Evolutionary conservation across 2,113 vertebrate genomes (phyloP), one percentile per base, ranked within the genome.

Genomic region (Ptilorrhoa leucosticta): DNA sequence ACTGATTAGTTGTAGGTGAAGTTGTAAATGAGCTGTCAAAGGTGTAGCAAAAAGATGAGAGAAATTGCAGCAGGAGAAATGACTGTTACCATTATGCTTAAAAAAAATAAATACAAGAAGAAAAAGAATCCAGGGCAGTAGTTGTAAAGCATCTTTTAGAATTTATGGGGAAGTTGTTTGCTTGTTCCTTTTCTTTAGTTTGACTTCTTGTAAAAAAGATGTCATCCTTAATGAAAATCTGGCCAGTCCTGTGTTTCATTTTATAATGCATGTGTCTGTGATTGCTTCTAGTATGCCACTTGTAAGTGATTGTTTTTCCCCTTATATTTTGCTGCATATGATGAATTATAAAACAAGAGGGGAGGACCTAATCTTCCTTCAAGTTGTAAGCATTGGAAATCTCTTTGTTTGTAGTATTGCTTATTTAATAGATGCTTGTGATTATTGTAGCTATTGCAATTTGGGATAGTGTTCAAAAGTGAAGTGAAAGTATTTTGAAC

Each of bases 21-120:
- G 64, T 81, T 94, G 81, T 90, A 95, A 93, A 95, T 91, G 72
- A 68, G 28, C 66, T 97, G 83, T 93, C 92, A 96, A 60, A 94
- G 44, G 53, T 71, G 48, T 77, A 86, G 47, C 85, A 89, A 79
- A 77, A 94, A 83, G 47, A 51, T 54, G 47, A 50, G 54, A 68
- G 53, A 84, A 88, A 88, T 45, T 82, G 7, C 76, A 75, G 6
- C 26, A 65, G 78, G 79, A 87, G 58, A 87, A 96, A 64, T 65
- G 88, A 72, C 47, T 57, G 78, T 70, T 83, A 30, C 37, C 2
- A 12, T 79, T 93, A 64, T 80, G 30, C 71, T 92, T 75, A 4
- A 26, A 64, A 61, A 82, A 76, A 31, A 23, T 5, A n/a, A 11
- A 10, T 13, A 7, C 4, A 66, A 51, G 17, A 60, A 27, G 11